Evolutionary conservation across 2,113 vertebrate species (phyloP), one percentile per base, ranked within the genome.

Genomic region (Crypturellus undulatus): DNA sequence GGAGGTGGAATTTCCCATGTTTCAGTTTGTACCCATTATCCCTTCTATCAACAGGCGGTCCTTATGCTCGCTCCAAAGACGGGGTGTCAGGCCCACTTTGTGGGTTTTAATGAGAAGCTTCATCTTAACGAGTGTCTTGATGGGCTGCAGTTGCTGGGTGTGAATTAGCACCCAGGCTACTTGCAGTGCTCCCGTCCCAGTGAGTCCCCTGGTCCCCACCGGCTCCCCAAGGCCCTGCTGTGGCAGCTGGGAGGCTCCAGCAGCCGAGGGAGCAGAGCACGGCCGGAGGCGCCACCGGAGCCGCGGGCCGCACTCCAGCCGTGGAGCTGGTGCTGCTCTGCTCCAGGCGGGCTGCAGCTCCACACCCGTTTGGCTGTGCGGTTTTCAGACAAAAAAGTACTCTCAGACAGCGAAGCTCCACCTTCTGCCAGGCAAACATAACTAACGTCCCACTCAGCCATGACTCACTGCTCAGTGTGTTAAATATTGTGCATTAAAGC

Each of bases 401-500:
- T 51, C 88, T 88, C 90, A 80, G 73, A 68, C 64, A 88, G 40
- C 28, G 18, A 88, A 80, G 64, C 80, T 86, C 51, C 82, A 86
- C 6, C 70, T 92, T 90, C 56, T 93, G 79, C 28, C 17, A 36
- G 77, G 58, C 86, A 91, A 63, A 54, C 73, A 81, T 28, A 85
- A 80, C 45, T 92, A 40, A 86, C 95, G 76, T 86, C 89, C 83
- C 73, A 93, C 94, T 93, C 96, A 93, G 86, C 72, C 81, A 47
- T 95, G 95, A 96, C 42, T 96, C 90, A 96, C 12, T 81, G 51
- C 89, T 92, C 11, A 2, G 38, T 89, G 47, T 89, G 75, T 81
- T 90, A 96, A 94, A 95, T 86, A 96, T 90, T 92, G 92, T 88
- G 72, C 56, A 92, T 78, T 92, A 65, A 64, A 80, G 77, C 79